These are phyloP conservation scores for Machaerirhynchus nigripectus DNA, from an alignment of 2,113 vertebrate species.

Conservation along the genomic window DNA sequence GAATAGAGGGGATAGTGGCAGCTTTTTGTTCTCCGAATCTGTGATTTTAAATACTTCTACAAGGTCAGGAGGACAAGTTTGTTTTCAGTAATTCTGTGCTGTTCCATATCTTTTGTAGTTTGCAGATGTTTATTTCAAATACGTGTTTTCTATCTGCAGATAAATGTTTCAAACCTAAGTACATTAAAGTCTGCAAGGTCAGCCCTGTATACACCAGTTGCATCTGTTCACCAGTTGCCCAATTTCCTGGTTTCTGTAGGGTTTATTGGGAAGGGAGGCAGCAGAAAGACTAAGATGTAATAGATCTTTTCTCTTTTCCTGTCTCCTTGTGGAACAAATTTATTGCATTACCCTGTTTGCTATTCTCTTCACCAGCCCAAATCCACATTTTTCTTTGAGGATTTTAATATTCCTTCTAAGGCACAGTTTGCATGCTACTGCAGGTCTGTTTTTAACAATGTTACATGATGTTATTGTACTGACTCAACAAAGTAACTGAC, in stretches of 20 bases:
- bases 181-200: neutral
- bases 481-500: neutral
- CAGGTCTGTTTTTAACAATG: neutral
- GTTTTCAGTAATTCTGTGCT: neutral
- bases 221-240: neutral
- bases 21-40: neutral
- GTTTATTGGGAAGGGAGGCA: neutral
- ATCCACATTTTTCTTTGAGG: neutral
- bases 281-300: neutral
- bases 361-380: neutral
- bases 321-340: accelerated
- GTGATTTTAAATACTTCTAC: neutral
- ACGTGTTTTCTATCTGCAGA: neutral
- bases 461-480: neutral
- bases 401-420: neutral
- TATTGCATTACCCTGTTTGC: neutral
- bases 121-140: neutral
- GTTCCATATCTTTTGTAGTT: neutral
- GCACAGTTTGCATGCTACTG: neutral
- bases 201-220: neutral
- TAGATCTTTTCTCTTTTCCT: neutral
- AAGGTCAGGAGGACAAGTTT: neutral
- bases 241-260: neutral
- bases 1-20: neutral
- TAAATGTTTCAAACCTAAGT: neutral